Evolutionary conservation across 2,888 invertebrate species (phyloP).

Genomic region (Notodonta dromedarius): DNA sequence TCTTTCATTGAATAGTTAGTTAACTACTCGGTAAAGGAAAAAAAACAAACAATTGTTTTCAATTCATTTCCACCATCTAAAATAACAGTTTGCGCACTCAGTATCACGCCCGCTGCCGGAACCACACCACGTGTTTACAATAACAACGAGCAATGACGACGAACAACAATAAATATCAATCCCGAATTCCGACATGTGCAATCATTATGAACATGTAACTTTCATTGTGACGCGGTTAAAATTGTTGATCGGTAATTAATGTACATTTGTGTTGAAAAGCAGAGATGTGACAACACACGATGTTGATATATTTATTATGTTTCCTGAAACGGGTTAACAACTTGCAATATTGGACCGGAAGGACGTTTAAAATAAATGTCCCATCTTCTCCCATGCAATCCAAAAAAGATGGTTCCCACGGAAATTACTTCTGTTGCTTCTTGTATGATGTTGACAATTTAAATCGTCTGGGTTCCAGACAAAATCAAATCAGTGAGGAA

Average conservation of each 20-base stretch:
- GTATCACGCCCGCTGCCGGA: not conserved
- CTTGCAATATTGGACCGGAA: no score
- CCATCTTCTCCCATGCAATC: no score
- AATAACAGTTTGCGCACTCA: not conserved
- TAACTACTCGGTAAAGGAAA: not conserved
- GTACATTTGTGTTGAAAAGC: not conserved
- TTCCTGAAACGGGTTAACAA: no score
- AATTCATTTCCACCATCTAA: not conserved
- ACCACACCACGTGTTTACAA: conserved; percentile 13
- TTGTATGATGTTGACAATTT: no score
- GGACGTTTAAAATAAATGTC: no score
- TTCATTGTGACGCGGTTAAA: not conserved
- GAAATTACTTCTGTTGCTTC: no score
- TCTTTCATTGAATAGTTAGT: no score
- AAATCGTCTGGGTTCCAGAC: no score
- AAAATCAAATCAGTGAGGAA: no score
- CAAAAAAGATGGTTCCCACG: no score
- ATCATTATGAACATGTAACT: not conserved
- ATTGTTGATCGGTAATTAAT: not conserved
- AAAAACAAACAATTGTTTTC: conserved; percentile 1
- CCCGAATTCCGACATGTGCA: not conserved
- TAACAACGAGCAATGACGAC: conserved; percentile 12
- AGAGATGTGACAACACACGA: no score
- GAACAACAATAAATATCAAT: conserved; percentile 14
- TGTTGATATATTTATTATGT: no score